These are phyloP conservation scores for Liodrosophila aerea DNA, from an alignment of 2,888 invertebrate species.

Conservation along the genomic window DNA sequence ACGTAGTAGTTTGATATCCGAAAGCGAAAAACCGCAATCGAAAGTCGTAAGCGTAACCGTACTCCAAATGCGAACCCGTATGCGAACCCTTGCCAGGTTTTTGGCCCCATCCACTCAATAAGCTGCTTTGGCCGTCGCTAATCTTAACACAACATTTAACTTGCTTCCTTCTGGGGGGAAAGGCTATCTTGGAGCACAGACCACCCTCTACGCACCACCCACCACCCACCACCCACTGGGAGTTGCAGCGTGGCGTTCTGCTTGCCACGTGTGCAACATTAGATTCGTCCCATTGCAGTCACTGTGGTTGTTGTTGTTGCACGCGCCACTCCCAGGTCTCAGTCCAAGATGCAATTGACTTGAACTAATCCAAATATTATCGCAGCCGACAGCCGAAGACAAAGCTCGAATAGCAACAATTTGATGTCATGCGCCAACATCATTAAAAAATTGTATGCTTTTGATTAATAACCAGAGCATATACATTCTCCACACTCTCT, in stretches of 20 bases:
- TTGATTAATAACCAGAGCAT: constrained; percentile 70
- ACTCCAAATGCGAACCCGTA: neutral
- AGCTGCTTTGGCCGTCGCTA: constrained; percentile 69
- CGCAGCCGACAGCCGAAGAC: constrained; percentile 59
- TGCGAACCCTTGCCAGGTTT: constrained; percentile 21
- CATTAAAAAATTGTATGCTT: constrained; percentile 70
- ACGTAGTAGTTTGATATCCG: constrained; percentile 44
- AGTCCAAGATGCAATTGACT: constrained; percentile 78
- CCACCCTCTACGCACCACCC: constrained; percentile 21
- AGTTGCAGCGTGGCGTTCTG: constrained; percentile 46
- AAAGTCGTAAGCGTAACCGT: neutral
- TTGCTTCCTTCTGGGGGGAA: constrained; percentile 30
- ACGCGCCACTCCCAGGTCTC: constrained; percentile 47
- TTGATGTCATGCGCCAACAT: constrained; percentile 57
- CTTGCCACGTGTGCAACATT: constrained; percentile 78
- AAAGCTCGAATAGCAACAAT: constrained; percentile 46
- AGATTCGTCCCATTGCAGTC: constrained; percentile 73
- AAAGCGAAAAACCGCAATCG: constrained; percentile 21
- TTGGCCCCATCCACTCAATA: constrained; percentile 38
- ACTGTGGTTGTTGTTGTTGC: constrained; percentile 30
- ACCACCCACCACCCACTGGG: constrained; percentile 44
- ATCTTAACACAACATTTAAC: constrained; percentile 77
- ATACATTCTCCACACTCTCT: constrained; percentile 48
- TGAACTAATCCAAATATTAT: constrained; percentile 80
- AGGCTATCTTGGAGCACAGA: constrained; percentile 47